A percentile compares a stretch with the other conserved stretches of the same genome.
Evolutionary conservation across 1,140 invertebrate genomes (phyloP).

Genomic region (Hypothenemus hampei): DNA sequence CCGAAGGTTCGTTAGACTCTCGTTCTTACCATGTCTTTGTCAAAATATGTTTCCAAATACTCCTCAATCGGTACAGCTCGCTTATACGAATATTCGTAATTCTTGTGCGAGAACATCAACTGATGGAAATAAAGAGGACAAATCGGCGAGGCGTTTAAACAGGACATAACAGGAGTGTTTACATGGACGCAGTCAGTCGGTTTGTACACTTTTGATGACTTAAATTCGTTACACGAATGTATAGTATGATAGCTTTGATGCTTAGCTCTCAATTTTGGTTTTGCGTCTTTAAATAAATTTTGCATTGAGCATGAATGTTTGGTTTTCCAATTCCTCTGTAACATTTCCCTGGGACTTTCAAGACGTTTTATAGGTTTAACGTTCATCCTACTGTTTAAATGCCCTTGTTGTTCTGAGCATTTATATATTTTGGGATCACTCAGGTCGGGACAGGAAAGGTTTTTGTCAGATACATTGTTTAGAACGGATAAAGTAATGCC

Average conservation of each 20-base stretch:
- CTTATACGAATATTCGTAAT: background rate
- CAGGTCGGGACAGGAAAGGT: constrained; percentile 38
- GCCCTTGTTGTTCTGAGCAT: background rate
- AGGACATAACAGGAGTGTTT: background rate
- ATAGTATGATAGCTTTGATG: constrained; percentile 41
- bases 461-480: constrained; percentile 32
- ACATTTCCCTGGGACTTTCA: constrained; percentile 29
- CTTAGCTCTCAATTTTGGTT: constrained; percentile 15
- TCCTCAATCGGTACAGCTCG: constrained; percentile 39
- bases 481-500: constrained; percentile 9
- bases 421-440: constrained; percentile 25
- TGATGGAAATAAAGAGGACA: too few species aligned
- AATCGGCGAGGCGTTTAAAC: background rate
- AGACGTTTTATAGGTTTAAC: constrained; percentile 6
- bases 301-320: constrained; percentile 39
- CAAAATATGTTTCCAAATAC: constrained; percentile 45
- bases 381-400: background rate
- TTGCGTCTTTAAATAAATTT: constrained; percentile 33
- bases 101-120: background rate
- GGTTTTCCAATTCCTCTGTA: constrained; percentile 30
- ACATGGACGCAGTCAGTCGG: background rate
- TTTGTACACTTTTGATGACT: background rate
- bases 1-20: too few species aligned
- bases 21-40: constrained; percentile 40
- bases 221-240: constrained; percentile 21